These are phyloP conservation scores for Anseranas semipalmata DNA, from an alignment of 2,113 vertebrate species.

Conservation along the genomic window DNA sequence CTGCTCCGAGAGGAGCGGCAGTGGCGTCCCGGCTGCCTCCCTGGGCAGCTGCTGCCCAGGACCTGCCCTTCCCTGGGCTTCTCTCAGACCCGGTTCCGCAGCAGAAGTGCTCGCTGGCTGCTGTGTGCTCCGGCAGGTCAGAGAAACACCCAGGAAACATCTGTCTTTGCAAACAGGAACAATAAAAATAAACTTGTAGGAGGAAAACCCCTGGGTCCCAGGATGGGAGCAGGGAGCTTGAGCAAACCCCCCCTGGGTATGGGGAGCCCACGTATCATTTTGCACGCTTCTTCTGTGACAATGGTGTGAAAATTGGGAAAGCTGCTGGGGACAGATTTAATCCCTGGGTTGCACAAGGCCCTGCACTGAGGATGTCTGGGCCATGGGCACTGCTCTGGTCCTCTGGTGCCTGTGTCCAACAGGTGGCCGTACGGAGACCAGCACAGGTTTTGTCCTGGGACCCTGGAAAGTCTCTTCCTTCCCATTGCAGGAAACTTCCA, in stretches of 20 bases:
- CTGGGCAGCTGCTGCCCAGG: background rate
- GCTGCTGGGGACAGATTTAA: background rate
- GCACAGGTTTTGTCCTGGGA: background rate
- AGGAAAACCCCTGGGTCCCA: background rate
- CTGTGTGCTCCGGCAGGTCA: background rate
- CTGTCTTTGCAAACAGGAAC: background rate
- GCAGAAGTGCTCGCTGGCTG: background rate
- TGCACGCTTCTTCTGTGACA: background rate
- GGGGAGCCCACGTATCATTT: accelerated
- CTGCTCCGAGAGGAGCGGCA: no score
- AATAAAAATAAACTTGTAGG: background rate
- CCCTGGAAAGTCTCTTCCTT: background rate
- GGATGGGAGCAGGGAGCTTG: background rate
- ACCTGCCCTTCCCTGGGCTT: background rate
- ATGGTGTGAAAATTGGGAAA: background rate
- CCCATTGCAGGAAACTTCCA: background rate
- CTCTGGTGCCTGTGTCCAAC: background rate
- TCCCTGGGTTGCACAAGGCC: background rate
- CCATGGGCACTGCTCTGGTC: accelerated
- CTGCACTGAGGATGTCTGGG: background rate
- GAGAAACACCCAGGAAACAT: background rate
- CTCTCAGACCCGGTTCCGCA: accelerated
- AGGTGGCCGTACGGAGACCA: background rate
- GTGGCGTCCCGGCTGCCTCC: background rate
- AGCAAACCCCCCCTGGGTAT: background rate